Conservation (phyloP, 2,113 vertebrate species). For the Oryzias javanicus region DNA sequence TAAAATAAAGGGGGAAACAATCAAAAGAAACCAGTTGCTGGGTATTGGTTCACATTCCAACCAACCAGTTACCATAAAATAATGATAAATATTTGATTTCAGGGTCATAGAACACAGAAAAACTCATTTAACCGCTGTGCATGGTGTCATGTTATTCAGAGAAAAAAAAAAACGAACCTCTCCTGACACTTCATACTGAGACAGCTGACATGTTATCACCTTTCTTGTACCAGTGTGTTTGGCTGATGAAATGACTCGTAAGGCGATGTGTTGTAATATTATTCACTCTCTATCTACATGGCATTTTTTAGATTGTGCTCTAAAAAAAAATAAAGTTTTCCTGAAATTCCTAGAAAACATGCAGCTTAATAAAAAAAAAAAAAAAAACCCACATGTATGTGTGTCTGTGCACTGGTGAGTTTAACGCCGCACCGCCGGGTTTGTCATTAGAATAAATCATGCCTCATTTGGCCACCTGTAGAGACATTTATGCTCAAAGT, state of each 20-base stretch:
- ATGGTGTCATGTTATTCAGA: conserved; percentile 1
- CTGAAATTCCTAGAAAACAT: not conserved
- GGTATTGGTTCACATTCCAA: not conserved
- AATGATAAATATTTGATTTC: not conserved
- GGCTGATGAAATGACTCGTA: conserved; percentile 67
- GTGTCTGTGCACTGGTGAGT: not conserved
- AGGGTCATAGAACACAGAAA: not conserved
- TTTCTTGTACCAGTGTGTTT: conserved; percentile 22
- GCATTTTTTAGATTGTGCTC: conserved; percentile 1
- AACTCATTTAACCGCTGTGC: conserved; percentile 2
- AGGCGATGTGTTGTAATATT: conserved; percentile 45
- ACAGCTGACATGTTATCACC: conserved; percentile 23
- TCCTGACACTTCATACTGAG: conserved; percentile 17
- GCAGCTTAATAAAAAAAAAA: not conserved
- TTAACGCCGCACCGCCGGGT: not conserved
- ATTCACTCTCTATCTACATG: conserved; percentile 32
- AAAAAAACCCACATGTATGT: not conserved
- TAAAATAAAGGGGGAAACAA: not conserved
- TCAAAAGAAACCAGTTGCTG: conserved; percentile 10
- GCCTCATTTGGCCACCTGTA: conserved; percentile 23
- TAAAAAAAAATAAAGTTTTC: not conserved
- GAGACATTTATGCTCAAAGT: not conserved
- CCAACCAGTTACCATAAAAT: no score
- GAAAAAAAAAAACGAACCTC: not conserved
- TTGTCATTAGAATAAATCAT: conserved; percentile 11